These are phyloP conservation scores for Phorcus lineatus DNA, from an alignment of 2,888 invertebrate species.

Conservation along the genomic window DNA sequence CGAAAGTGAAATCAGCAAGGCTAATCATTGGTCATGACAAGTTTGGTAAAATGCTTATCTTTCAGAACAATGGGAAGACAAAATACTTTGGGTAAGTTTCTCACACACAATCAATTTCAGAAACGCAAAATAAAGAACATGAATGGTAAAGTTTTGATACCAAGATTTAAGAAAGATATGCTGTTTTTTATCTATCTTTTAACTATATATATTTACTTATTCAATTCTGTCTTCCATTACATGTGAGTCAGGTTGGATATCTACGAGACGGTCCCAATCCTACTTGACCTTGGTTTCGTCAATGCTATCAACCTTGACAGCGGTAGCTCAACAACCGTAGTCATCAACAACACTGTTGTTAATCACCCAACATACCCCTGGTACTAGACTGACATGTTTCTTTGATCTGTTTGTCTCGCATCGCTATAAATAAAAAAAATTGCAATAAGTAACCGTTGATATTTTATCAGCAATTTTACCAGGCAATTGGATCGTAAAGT, in stretches of 20 bases:
- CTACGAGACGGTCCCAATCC: constrained; percentile 68
- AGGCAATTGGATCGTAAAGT: too few relatives aligned
- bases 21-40: constrained; percentile 73
- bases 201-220: too few relatives aligned
- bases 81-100: constrained; percentile 14
- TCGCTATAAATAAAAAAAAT: too few relatives aligned
- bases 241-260: constrained; percentile 65
- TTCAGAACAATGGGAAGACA: constrained; percentile 74
- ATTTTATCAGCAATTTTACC: too few relatives aligned
- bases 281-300: constrained; percentile 70
- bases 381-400: constrained; percentile 48
- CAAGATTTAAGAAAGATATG: too few relatives aligned
- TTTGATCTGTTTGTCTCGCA: too few relatives aligned
- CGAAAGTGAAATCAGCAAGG: constrained; percentile 70
- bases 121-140: too few relatives aligned
- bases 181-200: too few relatives aligned
- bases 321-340: constrained; percentile 73
- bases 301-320: constrained; percentile 76
- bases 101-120: too few relatives aligned
- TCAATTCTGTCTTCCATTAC: too few relatives aligned
- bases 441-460: too few relatives aligned
- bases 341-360: constrained; percentile 71
- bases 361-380: constrained; percentile 74
- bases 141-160: too few relatives aligned
- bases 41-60: constrained; percentile 70